Evolutionary conservation across 2,888 invertebrate species (phyloP).

Genomic region (Cosmopolites sordidus): DNA sequence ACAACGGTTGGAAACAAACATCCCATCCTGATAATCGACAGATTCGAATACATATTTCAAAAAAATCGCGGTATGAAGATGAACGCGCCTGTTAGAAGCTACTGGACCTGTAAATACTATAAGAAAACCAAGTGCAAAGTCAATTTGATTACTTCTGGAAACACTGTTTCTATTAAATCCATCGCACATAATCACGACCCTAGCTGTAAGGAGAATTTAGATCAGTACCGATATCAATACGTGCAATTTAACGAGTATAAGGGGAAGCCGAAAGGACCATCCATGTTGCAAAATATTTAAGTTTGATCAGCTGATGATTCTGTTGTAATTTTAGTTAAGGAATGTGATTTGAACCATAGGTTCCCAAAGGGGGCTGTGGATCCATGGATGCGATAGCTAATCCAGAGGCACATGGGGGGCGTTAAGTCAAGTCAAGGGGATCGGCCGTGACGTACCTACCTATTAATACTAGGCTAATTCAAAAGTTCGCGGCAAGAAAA

Average conservation of each 20-base stretch:
- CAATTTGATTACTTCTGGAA: constrained; percentile 8
- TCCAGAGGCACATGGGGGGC: too few relatives aligned
- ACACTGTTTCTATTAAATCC: constrained; percentile 10
- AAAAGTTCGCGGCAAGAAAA: too few relatives aligned
- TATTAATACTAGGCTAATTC: too few relatives aligned
- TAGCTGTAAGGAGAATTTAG: constrained; percentile 4
- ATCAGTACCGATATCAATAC: constrained; percentile 4
- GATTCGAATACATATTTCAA: constrained; percentile 8
- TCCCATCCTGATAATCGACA: constrained; percentile 5
- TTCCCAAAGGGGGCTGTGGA: too few relatives aligned
- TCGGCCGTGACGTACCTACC: too few relatives aligned
- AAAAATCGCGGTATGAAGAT: constrained; percentile 3
- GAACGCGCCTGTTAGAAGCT: constrained; percentile 10
- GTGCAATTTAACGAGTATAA: constrained; percentile 7
- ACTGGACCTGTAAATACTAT: constrained; percentile 7
- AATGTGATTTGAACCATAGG: too few relatives aligned
- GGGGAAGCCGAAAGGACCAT: neutral
- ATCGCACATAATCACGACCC: constrained; percentile 11
- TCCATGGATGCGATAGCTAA: too few relatives aligned
- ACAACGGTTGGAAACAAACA: constrained; percentile 1
- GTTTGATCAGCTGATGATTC: too few relatives aligned
- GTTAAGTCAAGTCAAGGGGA: too few relatives aligned
- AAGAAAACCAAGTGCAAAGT: constrained; percentile 9
- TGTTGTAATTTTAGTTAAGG: too few relatives aligned
- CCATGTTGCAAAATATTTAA: too few relatives aligned